Base-by-base conservation (phyloP, 2,113 vertebrate genomes). In the Amphiprion ocellaris region DNA sequence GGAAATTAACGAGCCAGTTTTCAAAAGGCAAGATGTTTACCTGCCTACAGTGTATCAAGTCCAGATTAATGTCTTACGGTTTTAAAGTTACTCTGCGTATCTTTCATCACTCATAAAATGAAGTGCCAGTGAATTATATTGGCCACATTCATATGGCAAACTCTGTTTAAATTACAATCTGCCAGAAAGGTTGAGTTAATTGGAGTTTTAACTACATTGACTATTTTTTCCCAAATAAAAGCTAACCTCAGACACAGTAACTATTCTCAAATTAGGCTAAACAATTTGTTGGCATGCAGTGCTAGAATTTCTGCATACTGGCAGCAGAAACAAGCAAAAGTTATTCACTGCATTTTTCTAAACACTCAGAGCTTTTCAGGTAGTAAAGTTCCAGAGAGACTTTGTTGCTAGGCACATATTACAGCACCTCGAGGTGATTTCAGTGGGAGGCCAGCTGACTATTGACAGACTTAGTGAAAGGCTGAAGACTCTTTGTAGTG, bases 191-290 rank as follows among this genome's bases (percentile, higher is more conserved):
- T 81, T 84, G 60, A 50, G 30, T 79, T 79, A 79, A 83, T 92
- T 84, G 52, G 52, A 12, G 4, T 68, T 80, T 82, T 81, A 82
- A 89, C 77, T 77, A 54, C 69, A 37, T n/a, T 80, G 84, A 80
- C 86, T 78, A 23, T 71, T 69, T 69, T 74, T 77, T 39, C 67
- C 81, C 74, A 73, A 83, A 87, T 83, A 88, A 91, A 87, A 81
- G 11, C 62, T 64, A 66, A 83, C 86, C 84, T 85, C 86, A 87
- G 79, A 88, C 86, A 77, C 53, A 77, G 58, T 83, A 76, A 86
- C 53, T 66, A 24, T 69, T 79, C 74, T 79, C 21, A 90, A 88
- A 83, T 78, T 61, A 74, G 60, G 50, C 39, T 76, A 50, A 59
- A 79, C 71, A 74, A 69, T 81, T 63, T 82, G 64, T 85, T 85